These are phyloP conservation scores for Drosophila mimetica DNA, from an alignment of 2,888 invertebrate species.

Conservation along the genomic window DNA sequence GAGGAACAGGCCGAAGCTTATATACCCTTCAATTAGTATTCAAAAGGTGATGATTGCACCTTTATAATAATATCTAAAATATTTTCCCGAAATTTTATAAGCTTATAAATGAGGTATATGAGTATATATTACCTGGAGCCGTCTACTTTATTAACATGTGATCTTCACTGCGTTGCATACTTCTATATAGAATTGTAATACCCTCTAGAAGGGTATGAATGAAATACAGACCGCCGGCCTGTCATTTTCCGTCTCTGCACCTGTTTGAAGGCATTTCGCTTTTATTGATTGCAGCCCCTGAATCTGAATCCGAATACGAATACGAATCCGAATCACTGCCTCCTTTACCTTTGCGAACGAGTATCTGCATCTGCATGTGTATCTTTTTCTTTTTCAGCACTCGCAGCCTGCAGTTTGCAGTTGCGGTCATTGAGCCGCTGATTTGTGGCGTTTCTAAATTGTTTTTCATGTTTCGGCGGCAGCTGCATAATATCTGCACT, in stretches of 20 bases:
- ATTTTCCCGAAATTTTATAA: no score
- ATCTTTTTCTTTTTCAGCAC: conserved; percentile 53
- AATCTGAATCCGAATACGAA: conserved; percentile 35
- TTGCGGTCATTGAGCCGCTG: conserved; percentile 76
- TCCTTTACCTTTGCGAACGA: conserved; percentile 24
- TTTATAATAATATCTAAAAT: no score
- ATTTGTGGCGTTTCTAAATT: conserved; percentile 78
- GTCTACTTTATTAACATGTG: no score
- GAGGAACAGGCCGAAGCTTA: neutral
- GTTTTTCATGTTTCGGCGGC: conserved; percentile 75
- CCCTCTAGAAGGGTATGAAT: neutral
- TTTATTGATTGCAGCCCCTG: conserved; percentile 67
- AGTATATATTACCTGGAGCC: no score
- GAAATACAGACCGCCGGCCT: conserved; percentile 23
- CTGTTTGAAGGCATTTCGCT: conserved; percentile 69
- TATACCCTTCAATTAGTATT: neutral
- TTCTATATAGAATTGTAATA: neutral
- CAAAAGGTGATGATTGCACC: no score
- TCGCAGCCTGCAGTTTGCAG: conserved; percentile 54
- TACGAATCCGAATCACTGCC: conserved; percentile 42
- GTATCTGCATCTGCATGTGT: conserved; percentile 32
- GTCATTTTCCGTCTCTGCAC: conserved; percentile 68
- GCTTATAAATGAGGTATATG: no score
- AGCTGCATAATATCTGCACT: conserved; percentile 73
- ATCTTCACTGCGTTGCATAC: neutral